A percentile compares a stretch with the other conserved stretches of the same genome.
These are phyloP conservation scores for Catocala sponsa DNA, from an alignment of 2,888 invertebrate species.

Conservation along the genomic window DNA sequence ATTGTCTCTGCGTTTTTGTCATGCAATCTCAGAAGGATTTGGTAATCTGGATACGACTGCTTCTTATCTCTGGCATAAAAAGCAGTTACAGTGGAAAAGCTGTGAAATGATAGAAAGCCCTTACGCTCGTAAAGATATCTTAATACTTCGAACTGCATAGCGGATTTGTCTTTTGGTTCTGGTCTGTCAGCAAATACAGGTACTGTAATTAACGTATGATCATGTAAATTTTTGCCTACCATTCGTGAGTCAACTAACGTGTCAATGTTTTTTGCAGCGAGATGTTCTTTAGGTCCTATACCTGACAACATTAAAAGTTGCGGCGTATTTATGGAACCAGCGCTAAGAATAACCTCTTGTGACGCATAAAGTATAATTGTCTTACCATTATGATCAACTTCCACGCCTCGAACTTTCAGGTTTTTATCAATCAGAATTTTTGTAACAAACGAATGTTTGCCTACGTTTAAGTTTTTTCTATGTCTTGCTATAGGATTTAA, in stretches of 20 bases:
- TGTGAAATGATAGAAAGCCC: conserved; percentile 23
- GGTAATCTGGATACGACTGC: conserved; percentile 26
- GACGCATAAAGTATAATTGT: conserved; percentile 23
- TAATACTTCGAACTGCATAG: conserved; percentile 18
- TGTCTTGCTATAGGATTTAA: conserved; percentile 21
- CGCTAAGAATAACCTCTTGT: conserved; percentile 40
- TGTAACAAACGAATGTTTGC: conserved; percentile 29
- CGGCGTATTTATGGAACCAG: conserved; percentile 35
- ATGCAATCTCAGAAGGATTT: neutral
- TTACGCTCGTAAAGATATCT: conserved; percentile 33
- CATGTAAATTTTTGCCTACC: conserved; percentile 44
- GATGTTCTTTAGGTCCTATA: conserved; percentile 38
- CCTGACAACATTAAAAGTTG: conserved; percentile 47
- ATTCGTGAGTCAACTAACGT: conserved; percentile 29
- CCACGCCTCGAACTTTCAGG: conserved; percentile 23
- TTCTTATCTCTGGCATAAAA: conserved; percentile 22
- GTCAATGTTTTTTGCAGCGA: conserved; percentile 18
- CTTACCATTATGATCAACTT: conserved; percentile 21
- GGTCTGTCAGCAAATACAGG: conserved; percentile 21
- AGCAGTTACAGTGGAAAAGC: neutral
- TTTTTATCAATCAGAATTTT: conserved; percentile 25
- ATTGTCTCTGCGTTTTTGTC: conserved; percentile 12
- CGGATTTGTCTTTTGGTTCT: neutral
- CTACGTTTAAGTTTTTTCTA: conserved; percentile 36
- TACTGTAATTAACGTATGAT: conserved; percentile 28